phyloP scores from a whole-genome alignment of 2,888 invertebrate species.

The Isotomurus palustris region DNA sequence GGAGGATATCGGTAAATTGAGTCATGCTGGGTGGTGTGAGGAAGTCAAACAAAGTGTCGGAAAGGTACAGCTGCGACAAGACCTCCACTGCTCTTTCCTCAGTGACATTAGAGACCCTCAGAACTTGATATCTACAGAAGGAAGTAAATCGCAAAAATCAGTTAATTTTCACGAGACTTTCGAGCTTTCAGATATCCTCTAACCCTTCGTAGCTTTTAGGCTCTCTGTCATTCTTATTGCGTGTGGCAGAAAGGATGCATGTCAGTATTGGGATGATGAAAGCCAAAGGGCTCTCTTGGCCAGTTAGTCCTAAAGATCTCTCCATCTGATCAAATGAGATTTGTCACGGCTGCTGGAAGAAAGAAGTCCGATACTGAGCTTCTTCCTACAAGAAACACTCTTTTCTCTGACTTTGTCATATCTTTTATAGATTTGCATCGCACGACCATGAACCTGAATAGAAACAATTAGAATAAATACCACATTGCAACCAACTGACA shows the following conservation, averaged over 20 bases:
- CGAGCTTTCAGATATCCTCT: neutral
- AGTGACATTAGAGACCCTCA: slow-evolving; percentile 16
- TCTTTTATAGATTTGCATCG: neutral
- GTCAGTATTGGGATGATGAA: slow-evolving; percentile 40
- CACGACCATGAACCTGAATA: slow-evolving; percentile 1
- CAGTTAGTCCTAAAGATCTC: slow-evolving; percentile 2
- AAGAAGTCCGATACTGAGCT: neutral
- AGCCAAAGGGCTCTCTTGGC: slow-evolving; percentile 16
- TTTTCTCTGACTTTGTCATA: neutral
- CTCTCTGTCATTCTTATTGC: slow-evolving; percentile 9
- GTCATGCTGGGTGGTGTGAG: slow-evolving; percentile 58
- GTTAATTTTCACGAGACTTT: neutral
- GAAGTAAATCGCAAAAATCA: neutral
- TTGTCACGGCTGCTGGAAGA: neutral
- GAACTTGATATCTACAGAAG: slow-evolving; percentile 33
- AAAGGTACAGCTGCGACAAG: neutral
- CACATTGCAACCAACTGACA: no score
- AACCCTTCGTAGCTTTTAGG: slow-evolving; percentile 35
- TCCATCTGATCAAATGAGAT: slow-evolving; percentile 1
- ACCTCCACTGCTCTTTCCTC: neutral
- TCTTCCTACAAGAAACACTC: neutral
- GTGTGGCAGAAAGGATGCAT: slow-evolving; percentile 37
- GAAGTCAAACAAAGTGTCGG: slow-evolving; percentile 51
- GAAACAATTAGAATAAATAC: neutral
- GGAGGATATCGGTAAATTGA: slow-evolving; percentile 64